Conservation (phyloP, 2,797 vertebrate genomes). For the Acanthis flammea region DNA sequence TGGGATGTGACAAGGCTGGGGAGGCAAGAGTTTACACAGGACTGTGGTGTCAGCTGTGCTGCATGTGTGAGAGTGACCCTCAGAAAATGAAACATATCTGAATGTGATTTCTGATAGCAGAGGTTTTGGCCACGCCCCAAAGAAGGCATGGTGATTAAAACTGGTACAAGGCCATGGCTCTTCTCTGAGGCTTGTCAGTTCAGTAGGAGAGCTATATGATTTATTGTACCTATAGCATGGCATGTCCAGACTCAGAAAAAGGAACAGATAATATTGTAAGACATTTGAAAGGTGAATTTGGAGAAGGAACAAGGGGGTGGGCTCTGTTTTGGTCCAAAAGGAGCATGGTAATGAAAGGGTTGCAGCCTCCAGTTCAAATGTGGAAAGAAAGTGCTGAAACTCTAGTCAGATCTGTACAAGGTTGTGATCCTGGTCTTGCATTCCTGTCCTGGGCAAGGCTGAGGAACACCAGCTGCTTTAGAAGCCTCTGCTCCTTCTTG, state of each 20-base stretch:
- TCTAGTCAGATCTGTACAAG: background rate
- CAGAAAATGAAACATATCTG: background rate
- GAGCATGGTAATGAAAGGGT: background rate
- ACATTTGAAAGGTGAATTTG: background rate
- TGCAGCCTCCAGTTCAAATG: background rate
- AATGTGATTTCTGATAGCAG: background rate
- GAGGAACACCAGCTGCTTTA: background rate
- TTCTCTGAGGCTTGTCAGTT: background rate
- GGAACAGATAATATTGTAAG: background rate
- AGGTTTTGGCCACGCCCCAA: background rate
- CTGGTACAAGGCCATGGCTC: background rate
- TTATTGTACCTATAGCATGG: background rate
- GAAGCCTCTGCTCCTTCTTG: background rate
- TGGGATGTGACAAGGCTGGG: background rate
- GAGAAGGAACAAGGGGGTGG: background rate
- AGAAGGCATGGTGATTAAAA: background rate
- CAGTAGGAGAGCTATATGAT: background rate
- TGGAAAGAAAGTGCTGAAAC: background rate
- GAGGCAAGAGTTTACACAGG: background rate
- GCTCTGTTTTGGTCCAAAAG: background rate
- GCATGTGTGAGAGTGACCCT: background rate
- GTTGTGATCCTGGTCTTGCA: background rate
- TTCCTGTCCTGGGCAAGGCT: background rate
- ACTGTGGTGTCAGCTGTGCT: background rate
- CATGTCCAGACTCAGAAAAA: background rate